These are phyloP conservation scores for Nephrotoma flavescens DNA, from an alignment of 2,888 invertebrate genomes.

Conservation along the genomic window DNA sequence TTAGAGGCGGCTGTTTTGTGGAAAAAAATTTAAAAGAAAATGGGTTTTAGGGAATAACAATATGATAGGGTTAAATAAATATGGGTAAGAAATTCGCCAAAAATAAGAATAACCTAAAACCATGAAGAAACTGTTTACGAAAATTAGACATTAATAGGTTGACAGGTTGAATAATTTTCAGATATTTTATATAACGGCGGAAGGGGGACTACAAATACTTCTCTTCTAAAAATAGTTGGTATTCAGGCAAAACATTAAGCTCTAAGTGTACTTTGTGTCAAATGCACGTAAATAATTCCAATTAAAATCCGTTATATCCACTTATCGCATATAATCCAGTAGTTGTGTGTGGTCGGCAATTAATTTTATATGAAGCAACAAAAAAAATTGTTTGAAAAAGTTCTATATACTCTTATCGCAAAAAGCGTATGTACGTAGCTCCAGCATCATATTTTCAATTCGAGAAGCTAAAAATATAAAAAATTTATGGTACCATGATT, in stretches of 20 bases:
- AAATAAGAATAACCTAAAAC: background rate
- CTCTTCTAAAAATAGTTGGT: background rate
- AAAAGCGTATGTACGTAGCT: background rate
- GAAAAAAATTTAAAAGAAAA: background rate
- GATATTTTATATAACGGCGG: background rate
- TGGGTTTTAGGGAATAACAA: background rate
- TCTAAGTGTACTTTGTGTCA: background rate
- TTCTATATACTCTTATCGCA: background rate
- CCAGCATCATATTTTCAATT: background rate
- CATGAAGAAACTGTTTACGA: background rate
- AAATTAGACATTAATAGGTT: conserved; percentile 3
- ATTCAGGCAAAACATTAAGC: too few species aligned
- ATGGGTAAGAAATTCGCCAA: background rate
- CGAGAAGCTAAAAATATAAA: background rate
- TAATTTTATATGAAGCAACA: background rate
- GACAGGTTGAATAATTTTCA: conserved; percentile 1
- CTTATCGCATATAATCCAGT: background rate
- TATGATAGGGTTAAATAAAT: background rate
- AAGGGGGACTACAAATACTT: too few species aligned
- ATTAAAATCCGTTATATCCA: background rate
- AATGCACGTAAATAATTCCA: background rate
- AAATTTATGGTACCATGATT: background rate
- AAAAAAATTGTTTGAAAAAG: background rate
- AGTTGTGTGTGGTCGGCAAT: background rate
- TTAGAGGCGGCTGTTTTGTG: background rate